Evolutionary conservation across 2,888 invertebrate genomes (phyloP), one percentile per base, ranked within the genome.

Genomic region (Apotomis turbidana): DNA sequence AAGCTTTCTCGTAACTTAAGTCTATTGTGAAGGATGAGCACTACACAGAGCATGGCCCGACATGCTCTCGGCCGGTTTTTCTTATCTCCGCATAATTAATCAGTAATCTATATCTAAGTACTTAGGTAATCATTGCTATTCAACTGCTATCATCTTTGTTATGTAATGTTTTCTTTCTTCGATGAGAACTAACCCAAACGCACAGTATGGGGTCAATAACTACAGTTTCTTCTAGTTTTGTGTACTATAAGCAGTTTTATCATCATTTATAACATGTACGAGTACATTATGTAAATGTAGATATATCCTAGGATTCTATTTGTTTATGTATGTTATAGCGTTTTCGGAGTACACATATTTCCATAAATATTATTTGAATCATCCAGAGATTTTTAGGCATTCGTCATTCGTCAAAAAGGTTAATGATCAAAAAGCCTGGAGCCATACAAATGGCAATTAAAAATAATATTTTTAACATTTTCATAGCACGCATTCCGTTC

Each of bases 121-220:
- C n/a, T n/a, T n/a, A 41, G 41, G 6, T 6, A 5, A 6, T 41
- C 38, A 55, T 41, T 27, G 41, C 44, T 46, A 41, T 66, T 54
- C 13, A 66, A 6, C 10, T 55, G n/a, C 52, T 10, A 13, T 44
- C 15, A 51, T 5, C 36, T 12, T 66, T 44, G 41, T 55, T 66
- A 66, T 46, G 55, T 44, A 66, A 66, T 55, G 3, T 55, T 15
- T 13, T 13, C 12, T 44, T 66, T 41, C 12, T 44, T 66, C 55
- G 41, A 55, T 55, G 55, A 8, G 64, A 51, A 27, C 41, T 41
- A 51, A 15, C 38, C 12, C 38, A n/a, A 36, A 3, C 49, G 3
- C 9, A 9, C 49, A 6, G 49, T 41, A 41, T 41, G 41, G 6
- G 49, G 9, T 49, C 49, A 49, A 49, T 49, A 3, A 9, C 5